phyloP scores from a whole-genome alignment of 2,888 invertebrate species.

The Acholoe squamosa region DNA sequence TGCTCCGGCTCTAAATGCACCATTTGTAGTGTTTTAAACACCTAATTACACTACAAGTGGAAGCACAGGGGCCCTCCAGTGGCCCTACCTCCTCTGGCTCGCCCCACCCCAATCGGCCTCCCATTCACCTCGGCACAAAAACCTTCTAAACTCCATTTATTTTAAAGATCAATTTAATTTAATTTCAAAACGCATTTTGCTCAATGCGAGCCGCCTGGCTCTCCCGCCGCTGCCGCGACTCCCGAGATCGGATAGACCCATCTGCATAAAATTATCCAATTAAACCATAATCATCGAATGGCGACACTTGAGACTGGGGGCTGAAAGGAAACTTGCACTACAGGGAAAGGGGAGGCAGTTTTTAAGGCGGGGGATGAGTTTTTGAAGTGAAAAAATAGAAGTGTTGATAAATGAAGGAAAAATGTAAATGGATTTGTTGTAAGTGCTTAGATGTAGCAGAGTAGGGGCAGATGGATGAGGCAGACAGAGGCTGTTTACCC shows the following conservation, averaged over 20 bases:
- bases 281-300: neutral
- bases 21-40: neutral
- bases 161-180: constrained; percentile 41
- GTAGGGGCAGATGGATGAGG: neutral
- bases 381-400: constrained; percentile 17
- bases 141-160: constrained; percentile 37
- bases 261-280: constrained; percentile 39
- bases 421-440: constrained; percentile 10
- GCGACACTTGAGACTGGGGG: neutral
- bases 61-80: neutral
- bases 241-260: constrained; percentile 6
- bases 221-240: no score
- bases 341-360: neutral
- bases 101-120: neutral
- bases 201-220: neutral
- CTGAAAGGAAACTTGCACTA: constrained; percentile 9
- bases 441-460: constrained; percentile 31
- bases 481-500: neutral
- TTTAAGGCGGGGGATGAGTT: neutral
- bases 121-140: constrained; percentile 28
- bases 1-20: constrained; percentile 2
- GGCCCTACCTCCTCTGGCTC: neutral
- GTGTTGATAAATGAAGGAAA: constrained; percentile 41
- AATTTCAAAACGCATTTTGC: constrained; percentile 43
- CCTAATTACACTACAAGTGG: constrained; percentile 17